phyloP scores from a whole-genome alignment of 2,888 invertebrate species.

The Atethmia centrago region DNA sequence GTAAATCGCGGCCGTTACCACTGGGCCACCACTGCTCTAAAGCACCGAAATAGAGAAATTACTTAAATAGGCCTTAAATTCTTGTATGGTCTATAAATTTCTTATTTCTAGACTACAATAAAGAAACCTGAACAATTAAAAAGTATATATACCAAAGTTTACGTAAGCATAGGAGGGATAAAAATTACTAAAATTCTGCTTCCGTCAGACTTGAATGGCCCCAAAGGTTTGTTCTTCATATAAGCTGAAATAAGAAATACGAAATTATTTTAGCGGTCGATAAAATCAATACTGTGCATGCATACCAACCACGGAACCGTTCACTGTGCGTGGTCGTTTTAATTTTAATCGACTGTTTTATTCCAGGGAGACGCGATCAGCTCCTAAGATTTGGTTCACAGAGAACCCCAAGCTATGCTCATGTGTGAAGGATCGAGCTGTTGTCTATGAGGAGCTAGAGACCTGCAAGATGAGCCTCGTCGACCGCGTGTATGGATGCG shows the following conservation, averaged over 20 bases:
- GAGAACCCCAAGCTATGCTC: slow-evolving; percentile 82
- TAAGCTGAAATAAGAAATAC: background rate
- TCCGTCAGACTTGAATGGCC: too few relatives aligned
- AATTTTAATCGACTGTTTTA: background rate
- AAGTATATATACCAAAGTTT: too few relatives aligned
- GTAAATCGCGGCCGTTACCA: too few relatives aligned
- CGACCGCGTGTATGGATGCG: slow-evolving; percentile 82
- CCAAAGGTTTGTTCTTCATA: background rate
- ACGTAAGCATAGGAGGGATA: too few relatives aligned
- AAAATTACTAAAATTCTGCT: too few relatives aligned
- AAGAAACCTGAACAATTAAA: too few relatives aligned
- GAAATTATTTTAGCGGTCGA: background rate
- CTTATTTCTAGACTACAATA: too few relatives aligned
- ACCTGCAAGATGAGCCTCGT: slow-evolving; percentile 84
- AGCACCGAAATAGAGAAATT: too few relatives aligned
- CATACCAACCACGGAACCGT: background rate
- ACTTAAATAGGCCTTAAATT: too few relatives aligned
- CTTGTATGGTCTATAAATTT: too few relatives aligned
- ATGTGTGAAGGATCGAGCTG: slow-evolving; percentile 84
- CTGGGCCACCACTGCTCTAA: too few relatives aligned
- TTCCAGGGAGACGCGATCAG: slow-evolving; percentile 78
- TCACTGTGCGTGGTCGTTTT: background rate
- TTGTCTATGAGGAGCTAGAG: slow-evolving; percentile 85
- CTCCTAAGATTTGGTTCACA: slow-evolving; percentile 83
- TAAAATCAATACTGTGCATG: background rate